Evolutionary conservation across 2,797 vertebrate species (phyloP).

Genomic region (Ficedula albicollis): DNA sequence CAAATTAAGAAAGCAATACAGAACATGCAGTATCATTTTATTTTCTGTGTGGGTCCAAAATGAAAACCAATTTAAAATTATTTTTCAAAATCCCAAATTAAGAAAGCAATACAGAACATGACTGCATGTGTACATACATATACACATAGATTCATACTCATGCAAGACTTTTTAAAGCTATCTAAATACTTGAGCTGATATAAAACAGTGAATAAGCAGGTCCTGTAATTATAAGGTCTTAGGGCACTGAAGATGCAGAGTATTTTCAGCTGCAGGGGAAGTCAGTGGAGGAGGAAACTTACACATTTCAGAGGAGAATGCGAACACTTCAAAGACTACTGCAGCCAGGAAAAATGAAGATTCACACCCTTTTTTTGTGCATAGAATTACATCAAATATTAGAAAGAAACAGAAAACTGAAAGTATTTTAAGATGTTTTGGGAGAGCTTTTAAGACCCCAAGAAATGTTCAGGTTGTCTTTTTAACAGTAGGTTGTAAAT

Average conservation of each 20-base stretch:
- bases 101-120: background rate
- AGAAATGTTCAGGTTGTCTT: background rate
- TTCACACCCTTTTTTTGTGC: background rate
- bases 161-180: background rate
- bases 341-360: background rate
- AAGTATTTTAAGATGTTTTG: background rate
- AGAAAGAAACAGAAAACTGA: background rate
- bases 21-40: background rate
- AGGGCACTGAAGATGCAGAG: background rate
- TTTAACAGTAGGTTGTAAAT: background rate
- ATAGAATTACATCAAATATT: background rate
- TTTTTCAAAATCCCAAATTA: background rate
- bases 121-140: background rate
- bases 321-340: background rate
- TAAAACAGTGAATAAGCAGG: background rate
- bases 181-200: background rate
- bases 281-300: background rate
- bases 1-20: background rate
- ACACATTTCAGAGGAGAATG: background rate
- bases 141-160: background rate
- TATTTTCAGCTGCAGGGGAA: background rate
- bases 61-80: background rate
- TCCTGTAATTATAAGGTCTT: background rate
- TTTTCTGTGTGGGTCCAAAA: background rate
- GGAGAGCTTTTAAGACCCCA: background rate